Evolutionary conservation across 2,888 invertebrate species (phyloP).

Genomic region (Sphecodes monilicornis): DNA sequence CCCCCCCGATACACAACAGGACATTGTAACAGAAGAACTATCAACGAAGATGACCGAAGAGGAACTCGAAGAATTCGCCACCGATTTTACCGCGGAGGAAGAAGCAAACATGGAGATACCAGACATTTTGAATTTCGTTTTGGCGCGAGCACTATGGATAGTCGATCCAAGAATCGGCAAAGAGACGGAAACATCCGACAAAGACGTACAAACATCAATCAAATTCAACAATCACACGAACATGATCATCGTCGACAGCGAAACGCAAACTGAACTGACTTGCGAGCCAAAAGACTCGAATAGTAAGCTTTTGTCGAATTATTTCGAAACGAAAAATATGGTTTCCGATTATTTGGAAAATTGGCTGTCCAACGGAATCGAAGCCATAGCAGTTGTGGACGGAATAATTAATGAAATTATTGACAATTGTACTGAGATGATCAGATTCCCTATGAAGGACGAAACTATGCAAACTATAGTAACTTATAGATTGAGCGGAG

Average conservation of each 20-base stretch:
- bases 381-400: slow-evolving; percentile 46
- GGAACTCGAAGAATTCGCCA: slow-evolving; percentile 11
- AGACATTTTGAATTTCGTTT: slow-evolving; percentile 63
- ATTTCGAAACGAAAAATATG: slow-evolving; percentile 57
- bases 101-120: slow-evolving; percentile 32
- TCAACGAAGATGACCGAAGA: not conserved
- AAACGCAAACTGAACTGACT: slow-evolving; percentile 70
- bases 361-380: slow-evolving; percentile 58
- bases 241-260: slow-evolving; percentile 59
- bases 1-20: slow-evolving; percentile 7
- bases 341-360: slow-evolving; percentile 53
- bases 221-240: slow-evolving; percentile 57
- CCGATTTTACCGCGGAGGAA: not conserved
- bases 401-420: slow-evolving; percentile 69
- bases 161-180: slow-evolving; percentile 46
- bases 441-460: slow-evolving; percentile 59
- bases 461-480: slow-evolving; percentile 68
- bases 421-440: slow-evolving; percentile 55
- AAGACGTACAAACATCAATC: slow-evolving; percentile 63
- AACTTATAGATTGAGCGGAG: slow-evolving; percentile 38
- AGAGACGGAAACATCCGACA: not conserved
- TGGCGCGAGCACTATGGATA: slow-evolving; percentile 71
- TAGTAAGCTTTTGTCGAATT: slow-evolving; percentile 64
- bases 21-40: slow-evolving; percentile 26
- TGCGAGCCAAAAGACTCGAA: slow-evolving; percentile 72